These are phyloP conservation scores for Amphibalanus amphitrite DNA, from an alignment of 1,140 invertebrate species.

Conservation along the genomic window DNA sequence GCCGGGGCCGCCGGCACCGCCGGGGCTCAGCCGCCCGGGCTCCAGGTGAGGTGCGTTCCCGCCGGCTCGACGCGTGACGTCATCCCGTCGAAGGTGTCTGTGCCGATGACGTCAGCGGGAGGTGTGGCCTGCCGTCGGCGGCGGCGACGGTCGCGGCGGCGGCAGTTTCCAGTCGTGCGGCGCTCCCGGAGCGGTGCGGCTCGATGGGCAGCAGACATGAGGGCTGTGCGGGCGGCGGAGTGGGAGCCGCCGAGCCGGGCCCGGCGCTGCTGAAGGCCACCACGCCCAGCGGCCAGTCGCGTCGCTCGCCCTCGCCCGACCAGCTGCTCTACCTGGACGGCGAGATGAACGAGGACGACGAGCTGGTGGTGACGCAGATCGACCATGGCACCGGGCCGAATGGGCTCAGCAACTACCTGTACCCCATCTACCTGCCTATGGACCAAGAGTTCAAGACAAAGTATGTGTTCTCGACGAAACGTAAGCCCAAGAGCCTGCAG, in stretches of 20 bases:
- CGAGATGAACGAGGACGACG: neutral
- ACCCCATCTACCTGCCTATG: conserved; percentile 45
- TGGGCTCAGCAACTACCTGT: conserved; percentile 19
- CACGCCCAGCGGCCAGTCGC: neutral
- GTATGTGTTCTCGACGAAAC: conserved; percentile 45
- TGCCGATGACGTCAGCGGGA: neutral
- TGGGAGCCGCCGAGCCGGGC: too few species aligned
- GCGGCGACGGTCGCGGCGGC: too few species aligned
- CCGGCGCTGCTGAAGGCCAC: neutral
- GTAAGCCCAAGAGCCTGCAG: conserved; percentile 40
- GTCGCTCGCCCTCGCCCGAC: neutral
- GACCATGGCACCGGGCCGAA: conserved; percentile 3
- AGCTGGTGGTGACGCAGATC: neutral
- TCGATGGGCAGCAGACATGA: neutral
- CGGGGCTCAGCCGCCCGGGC: too few species aligned
- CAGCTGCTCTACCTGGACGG: neutral
- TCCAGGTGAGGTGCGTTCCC: too few species aligned
- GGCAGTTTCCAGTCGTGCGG: neutral
- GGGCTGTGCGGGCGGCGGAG: too few species aligned
- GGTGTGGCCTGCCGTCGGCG: conserved; percentile 1
- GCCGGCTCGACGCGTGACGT: too few species aligned
- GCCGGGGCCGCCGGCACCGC: too few species aligned
- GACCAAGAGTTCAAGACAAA: conserved; percentile 50
- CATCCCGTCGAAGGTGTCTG: neutral
- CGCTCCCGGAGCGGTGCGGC: too few species aligned